phyloP scores from a whole-genome alignment of 2,888 invertebrate genomes.

The Cephalotes varians region DNA sequence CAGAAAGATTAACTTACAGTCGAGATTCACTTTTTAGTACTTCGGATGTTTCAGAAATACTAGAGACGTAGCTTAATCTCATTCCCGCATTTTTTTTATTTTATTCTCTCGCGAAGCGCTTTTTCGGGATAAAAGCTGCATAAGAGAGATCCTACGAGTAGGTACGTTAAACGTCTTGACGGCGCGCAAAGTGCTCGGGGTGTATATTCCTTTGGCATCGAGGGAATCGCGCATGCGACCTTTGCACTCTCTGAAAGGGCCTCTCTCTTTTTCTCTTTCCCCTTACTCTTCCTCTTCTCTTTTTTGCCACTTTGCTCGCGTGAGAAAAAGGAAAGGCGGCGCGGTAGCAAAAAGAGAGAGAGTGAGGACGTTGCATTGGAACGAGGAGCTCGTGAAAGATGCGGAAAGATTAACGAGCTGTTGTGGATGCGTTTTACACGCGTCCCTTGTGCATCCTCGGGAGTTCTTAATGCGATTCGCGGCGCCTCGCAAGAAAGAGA shows the following conservation, averaged over 20 bases:
- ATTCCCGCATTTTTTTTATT: slow-evolving; percentile 22
- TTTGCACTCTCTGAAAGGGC: slow-evolving; percentile 45
- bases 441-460: slow-evolving; percentile 22
- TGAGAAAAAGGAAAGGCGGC: slow-evolving; percentile 42
- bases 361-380: slow-evolving; percentile 34
- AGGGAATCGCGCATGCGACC: slow-evolving; percentile 32
- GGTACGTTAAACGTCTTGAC: slow-evolving; percentile 55
- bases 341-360: slow-evolving; percentile 1
- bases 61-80: slow-evolving; percentile 25
- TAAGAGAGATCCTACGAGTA: slow-evolving; percentile 47
- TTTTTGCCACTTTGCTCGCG: slow-evolving; percentile 34
- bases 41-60: slow-evolving; percentile 12
- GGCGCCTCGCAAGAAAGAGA: slow-evolving; percentile 41
- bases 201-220: slow-evolving; percentile 52
- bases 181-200: slow-evolving; percentile 52
- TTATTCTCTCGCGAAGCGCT: slow-evolving; percentile 2
- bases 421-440: slow-evolving; percentile 59
- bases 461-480: slow-evolving; percentile 49
- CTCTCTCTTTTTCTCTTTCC: neutral
- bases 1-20: neutral
- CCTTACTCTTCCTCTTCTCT: neutral
- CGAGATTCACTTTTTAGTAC: neutral
- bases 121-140: slow-evolving; percentile 49
- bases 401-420: slow-evolving; percentile 66
- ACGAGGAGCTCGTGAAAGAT: slow-evolving; percentile 52